Evolutionary conservation across 2,113 vertebrate genomes (phyloP), one percentile per base, ranked within the genome.

Genomic region (Burhinus bistriatus): DNA sequence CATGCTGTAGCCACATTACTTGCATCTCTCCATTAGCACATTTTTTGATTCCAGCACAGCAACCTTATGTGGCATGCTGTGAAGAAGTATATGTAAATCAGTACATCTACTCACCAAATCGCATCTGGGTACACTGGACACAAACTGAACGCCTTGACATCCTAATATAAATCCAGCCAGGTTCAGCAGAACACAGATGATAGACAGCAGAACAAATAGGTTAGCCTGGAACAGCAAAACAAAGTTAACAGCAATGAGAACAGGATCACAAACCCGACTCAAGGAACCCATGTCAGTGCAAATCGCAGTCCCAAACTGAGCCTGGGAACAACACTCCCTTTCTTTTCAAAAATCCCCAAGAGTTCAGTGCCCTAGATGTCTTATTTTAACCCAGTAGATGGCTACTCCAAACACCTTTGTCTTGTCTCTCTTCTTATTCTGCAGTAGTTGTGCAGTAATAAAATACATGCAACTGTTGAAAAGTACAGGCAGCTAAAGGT

Each of bases 131-230:
- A 98, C 97, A n/a, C 98, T 97, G 97, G 99, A 98, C 57, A 99
- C 98, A 97, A 99, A 98, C 59, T 98, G 98, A 87, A 98, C 93
- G 58, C 98, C 98, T 97, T 99, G 98, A 95, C 98, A 99, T 97
- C 98, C 99, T 12, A 99, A 95, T 93, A 99, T 98, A 97, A 99
- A 98, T 87, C 98, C 99, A 47, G 98, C 97, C 88, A 99, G 93
- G 83, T 98, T 99, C 71, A 99, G 97, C 71, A 99, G 98, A 87
- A 99, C 98, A 90, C 98, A 99, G 42, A 98, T 96, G 95, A 99
- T 68, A 18, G 98, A 99, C 59, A 99, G 98, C 90, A 99, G 93
- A 90, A 99, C 97, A 58, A 99, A 99, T 8, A 99, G 97, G 73
- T 99, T 99, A 65, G 98, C 98, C 99, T 99, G 96, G 66, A 98